A percentile compares a stretch with the other conserved stretches of the same genome.
These are phyloP conservation scores for Furcifer pardalis DNA, from an alignment of 2,797 vertebrate species.

Conservation along the genomic window DNA sequence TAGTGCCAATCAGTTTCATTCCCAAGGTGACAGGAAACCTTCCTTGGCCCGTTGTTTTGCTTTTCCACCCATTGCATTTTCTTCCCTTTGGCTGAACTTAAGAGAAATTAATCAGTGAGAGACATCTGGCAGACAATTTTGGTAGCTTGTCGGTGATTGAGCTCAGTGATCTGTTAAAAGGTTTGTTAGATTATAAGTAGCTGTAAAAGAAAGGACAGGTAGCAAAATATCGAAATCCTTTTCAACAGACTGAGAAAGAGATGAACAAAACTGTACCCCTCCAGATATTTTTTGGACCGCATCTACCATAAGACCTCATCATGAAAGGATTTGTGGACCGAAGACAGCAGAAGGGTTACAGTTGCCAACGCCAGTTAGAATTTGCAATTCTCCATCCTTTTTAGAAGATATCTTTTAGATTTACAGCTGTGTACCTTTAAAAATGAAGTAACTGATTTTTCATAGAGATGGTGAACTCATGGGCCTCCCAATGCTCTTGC, in stretches of 20 bases:
- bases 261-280: background rate
- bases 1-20: slow-evolving; percentile 80
- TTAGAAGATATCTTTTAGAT: background rate
- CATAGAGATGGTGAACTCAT: background rate
- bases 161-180: slow-evolving; percentile 60
- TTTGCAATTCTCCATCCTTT: background rate
- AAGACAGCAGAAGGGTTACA: background rate
- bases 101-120: slow-evolving; percentile 78
- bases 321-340: background rate
- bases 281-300: background rate
- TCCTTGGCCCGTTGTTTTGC: slow-evolving; percentile 77
- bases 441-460: background rate
- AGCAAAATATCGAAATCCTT: slow-evolving; percentile 29
- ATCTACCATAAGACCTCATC: background rate
- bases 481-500: background rate
- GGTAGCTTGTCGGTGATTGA: slow-evolving; percentile 69
- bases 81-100: slow-evolving; percentile 83
- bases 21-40: slow-evolving; percentile 85
- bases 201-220: slow-evolving; percentile 28
- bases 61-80: slow-evolving; percentile 77
- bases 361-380: background rate
- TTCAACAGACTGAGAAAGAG: slow-evolving; percentile 16
- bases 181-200: slow-evolving; percentile 6
- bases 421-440: background rate
- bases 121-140: slow-evolving; percentile 81